Base-by-base conservation (phyloP, 2,888 invertebrate genomes). In the Blastobasis lacticolella region DNA sequence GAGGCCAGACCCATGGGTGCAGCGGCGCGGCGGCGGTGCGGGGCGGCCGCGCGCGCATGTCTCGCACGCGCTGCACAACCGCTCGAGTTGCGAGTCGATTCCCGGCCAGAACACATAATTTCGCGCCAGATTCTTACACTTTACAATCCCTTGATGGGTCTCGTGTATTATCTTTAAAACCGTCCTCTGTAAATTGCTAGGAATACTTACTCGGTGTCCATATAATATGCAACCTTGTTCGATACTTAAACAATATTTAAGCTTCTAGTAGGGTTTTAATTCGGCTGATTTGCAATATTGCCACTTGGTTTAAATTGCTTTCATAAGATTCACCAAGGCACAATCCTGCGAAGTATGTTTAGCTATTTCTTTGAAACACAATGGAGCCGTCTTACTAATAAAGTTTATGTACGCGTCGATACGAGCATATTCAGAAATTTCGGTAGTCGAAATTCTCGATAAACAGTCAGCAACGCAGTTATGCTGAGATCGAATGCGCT, bases 101-200 rank as follows among this genome's bases (percentile, higher is more conserved):
- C 54, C 49, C n/a, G 51, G 51, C 54, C 54, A 54, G 8, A 38
- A 54, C 6, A 51, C 47, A 43, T 53, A 53, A 45, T 49, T 46
- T n/a, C 46, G 45, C 4, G 50, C 50, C 3, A 51, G 7, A 3
- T 37, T 6, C 23, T 51, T 51, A 4, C 10, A 38, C 8, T 44
- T 47, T 6, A 48, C 51, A 2, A 51, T 38, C 1, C 51, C 51
- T 23, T 43, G 44, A 38, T 51, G 47, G 4, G 44, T 23, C 4
- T 48, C 47, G 10, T 51, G 51, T 10, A 47, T 10, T n/a, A 10
- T 5, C n/a, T 44, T 37, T 37, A 50, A 37, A 8, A 50, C 23
- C 41, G 1, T 10, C 37, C 37, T 38, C 5, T 44, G 36, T 36
- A 51, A 38, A 4, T 8, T 23, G 4, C 1, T 10, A 6, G 51